Evolutionary conservation across 2,113 vertebrate species (phyloP).

Genomic region (pig (Sus scrofa)): DNA sequence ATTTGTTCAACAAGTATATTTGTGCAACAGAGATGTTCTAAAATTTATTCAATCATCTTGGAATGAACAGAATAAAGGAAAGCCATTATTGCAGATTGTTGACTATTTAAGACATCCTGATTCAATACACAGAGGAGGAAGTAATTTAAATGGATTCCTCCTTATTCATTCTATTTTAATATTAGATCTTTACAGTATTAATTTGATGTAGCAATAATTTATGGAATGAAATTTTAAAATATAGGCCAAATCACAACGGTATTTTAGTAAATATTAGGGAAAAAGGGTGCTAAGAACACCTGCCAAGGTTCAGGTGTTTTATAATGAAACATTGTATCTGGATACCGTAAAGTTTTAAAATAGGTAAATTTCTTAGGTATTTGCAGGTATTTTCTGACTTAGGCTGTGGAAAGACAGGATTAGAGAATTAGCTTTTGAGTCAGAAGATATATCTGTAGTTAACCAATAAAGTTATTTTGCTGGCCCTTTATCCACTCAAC

Average conservation of each 20-base stretch:
- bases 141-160: not conserved
- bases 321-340: not conserved
- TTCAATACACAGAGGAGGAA: not conserved
- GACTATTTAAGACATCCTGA: constrained; percentile 18
- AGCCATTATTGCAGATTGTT: not conserved
- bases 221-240: constrained; percentile 35
- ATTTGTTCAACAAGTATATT: not conserved
- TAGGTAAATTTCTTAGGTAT: not conserved
- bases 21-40: not conserved
- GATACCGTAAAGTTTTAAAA: not conserved
- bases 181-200: not conserved
- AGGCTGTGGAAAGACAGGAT: not conserved
- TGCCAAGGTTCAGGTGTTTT: not conserved
- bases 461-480: not conserved
- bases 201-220: constrained; percentile 3
- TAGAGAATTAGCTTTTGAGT: not conserved
- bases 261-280: not conserved
- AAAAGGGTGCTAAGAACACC: not conserved
- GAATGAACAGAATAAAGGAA: constrained; percentile 41
- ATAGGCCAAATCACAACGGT: not conserved
- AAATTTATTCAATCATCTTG: not conserved
- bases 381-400: constrained; percentile 15
- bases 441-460: not conserved
- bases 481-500: not conserved
- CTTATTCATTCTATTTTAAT: constrained; percentile 49